Conservation (phyloP, 2,797 vertebrate species). For the Meriones psammophilus region DNA sequence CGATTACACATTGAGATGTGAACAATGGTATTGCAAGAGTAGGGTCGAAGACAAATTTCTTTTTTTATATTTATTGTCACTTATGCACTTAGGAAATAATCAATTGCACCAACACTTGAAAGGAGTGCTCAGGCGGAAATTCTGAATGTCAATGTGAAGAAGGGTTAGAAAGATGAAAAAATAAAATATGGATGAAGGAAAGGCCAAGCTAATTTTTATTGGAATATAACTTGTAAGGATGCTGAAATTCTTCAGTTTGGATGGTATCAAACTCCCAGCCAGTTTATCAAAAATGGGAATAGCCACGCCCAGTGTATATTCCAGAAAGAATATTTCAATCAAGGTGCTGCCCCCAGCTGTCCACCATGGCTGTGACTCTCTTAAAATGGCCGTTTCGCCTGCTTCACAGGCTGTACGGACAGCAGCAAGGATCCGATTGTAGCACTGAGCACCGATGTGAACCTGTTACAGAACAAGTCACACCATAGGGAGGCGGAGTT, state of each 20-base stretch:
- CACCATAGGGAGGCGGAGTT: neutral
- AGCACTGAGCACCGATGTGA: neutral
- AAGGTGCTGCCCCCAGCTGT: rapidly evolving
- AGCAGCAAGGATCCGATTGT: neutral
- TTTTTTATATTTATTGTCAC: conserved; percentile 35
- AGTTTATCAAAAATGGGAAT: neutral
- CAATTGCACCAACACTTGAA: neutral
- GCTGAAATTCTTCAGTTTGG: neutral
- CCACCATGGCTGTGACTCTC: neutral
- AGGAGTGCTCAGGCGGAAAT: neutral
- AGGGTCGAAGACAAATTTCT: neutral
- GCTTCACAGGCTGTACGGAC: neutral
- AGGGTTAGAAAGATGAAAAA: neutral
- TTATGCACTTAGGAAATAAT: conserved; percentile 27
- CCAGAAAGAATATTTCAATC: neutral
- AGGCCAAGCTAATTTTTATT: neutral
- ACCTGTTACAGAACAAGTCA: neutral
- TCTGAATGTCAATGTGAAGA: neutral
- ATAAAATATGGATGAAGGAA: neutral
- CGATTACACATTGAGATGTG: neutral
- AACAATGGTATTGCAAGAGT: neutral
- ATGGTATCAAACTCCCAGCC: neutral
- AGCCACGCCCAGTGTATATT: neutral
- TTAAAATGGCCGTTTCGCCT: neutral
- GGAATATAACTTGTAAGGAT: neutral